Base-by-base conservation (phyloP, 2,888 invertebrate species). In the Cetonia aurata region DNA sequence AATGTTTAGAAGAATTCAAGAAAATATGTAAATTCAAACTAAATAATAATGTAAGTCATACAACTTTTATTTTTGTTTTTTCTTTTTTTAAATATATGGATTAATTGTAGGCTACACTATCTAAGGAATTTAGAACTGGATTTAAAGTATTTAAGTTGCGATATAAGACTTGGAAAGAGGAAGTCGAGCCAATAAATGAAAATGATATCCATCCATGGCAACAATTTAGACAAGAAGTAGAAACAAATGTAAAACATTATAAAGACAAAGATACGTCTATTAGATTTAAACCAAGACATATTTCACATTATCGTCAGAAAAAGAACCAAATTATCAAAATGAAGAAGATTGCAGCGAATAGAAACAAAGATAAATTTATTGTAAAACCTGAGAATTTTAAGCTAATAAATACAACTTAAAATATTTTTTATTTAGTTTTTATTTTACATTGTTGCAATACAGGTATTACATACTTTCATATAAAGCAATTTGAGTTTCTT, bases 1-100 rank as follows among this genome's bases (percentile, higher is more conserved):
- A 88, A 50, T 88, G 88, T 77, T 83, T 95, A 67, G 88, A 92
- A 75, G 84, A 82, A 17, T 92, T 92, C 78, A 87, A 89, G 79
- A 86, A 87, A 50, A 87, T 85, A 73, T 89, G 89, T 78, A 86
- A 84, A 70, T 80, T 83, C 15, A 85, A 86, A 59, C 86, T 89
- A 31, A 85, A 88, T 73, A 83, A 86, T 56, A 84, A 85, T 78
- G 89, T 89, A 82, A 82, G 78, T 75, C 41, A 6, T 13, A 1
- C 25, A 25, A 25, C 1, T 25, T 25, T 25, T 25, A 4, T 1
- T 60, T 4, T 31, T 15, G 55, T 19, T 44, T 9, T 17, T 17
- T 56, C 41, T 17, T 52, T 12, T 56, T 67, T 67, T 52, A 15
- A 12, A 1, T 62, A 37, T 41, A 41, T 41, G 17, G 48, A 42